A percentile compares a stretch with the other conserved stretches of the same genome.
These are phyloP conservation scores for Astropecten irregularis DNA, from an alignment of 53 echinoderm and acorn worm species.

Conservation along the genomic window DNA sequence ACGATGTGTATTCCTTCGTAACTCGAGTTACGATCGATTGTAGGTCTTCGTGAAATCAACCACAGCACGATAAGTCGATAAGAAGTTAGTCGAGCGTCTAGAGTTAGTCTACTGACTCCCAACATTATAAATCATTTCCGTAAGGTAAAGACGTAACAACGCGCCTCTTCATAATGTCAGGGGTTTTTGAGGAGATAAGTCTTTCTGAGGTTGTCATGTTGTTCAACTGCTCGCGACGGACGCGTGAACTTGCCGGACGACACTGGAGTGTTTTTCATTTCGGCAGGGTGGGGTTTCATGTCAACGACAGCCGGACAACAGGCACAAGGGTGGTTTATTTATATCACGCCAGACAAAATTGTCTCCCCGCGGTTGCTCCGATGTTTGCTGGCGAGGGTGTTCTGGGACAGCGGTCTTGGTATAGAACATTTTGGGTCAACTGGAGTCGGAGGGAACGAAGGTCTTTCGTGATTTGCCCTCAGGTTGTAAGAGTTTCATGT, in stretches of 20 bases:
- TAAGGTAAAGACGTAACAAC: neutral
- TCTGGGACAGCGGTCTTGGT: neutral
- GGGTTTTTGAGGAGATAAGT: neutral
- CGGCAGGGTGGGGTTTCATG: neutral
- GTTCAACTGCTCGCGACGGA: neutral
- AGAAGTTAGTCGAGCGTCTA: too few relatives aligned
- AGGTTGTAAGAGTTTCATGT: too few relatives aligned
- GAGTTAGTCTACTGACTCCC: neutral
- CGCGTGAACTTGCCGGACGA: slow-evolving; percentile 22
- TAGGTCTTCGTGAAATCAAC: too few relatives aligned
- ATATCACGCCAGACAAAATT: slow-evolving; percentile 4
- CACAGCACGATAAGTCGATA: too few relatives aligned
- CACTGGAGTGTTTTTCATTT: slow-evolving; percentile 47
- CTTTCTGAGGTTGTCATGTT: neutral
- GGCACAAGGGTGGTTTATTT: neutral
- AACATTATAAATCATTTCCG: neutral
- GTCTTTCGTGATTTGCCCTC: too few relatives aligned
- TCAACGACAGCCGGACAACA: slow-evolving; percentile 9
- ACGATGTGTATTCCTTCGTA: too few relatives aligned
- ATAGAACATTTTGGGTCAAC: too few relatives aligned
- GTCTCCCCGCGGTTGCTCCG: slow-evolving; percentile 23
- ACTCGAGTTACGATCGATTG: too few relatives aligned
- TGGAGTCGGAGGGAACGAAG: too few relatives aligned
- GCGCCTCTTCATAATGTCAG: neutral
- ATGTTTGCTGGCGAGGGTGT: slow-evolving; percentile 18